phyloP scores from a whole-genome alignment of 2,888 invertebrate species.

The Lumbricus terrestris region DNA sequence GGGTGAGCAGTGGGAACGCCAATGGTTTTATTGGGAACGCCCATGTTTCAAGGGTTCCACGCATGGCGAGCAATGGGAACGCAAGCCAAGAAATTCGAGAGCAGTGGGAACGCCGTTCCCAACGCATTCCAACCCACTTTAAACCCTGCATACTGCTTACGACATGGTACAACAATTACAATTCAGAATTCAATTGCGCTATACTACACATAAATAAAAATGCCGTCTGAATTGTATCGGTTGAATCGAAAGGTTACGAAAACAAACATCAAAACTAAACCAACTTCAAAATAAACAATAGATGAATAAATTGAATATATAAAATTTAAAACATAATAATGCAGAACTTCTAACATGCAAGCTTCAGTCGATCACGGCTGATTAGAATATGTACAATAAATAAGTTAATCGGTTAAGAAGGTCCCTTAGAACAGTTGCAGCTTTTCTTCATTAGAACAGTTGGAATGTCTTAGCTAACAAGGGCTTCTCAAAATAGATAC shows the following conservation, averaged over 20 bases:
- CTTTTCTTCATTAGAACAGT: not conserved
- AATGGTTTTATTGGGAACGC: no score
- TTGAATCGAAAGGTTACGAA: not conserved
- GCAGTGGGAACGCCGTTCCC: no score
- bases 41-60: no score
- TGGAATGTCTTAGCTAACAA: not conserved
- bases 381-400: not conserved
- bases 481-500: not conserved
- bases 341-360: not conserved
- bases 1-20: no score
- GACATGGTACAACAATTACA: not conserved
- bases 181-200: not conserved
- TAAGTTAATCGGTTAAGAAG: no score
- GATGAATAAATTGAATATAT: not conserved
- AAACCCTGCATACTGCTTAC: no score
- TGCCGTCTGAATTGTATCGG: not conserved
- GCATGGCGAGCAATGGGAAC: no score
- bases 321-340: not conserved
- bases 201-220: not conserved
- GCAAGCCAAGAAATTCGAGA: no score
- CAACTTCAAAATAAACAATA: not conserved
- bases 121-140: no score
- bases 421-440: no score
- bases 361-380: not conserved
- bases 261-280: not conserved